Conservation (phyloP, 30 jellyfish, hydroid and myxozoan species). For the Aurelia aurita complex sp. Pacific region DNA sequence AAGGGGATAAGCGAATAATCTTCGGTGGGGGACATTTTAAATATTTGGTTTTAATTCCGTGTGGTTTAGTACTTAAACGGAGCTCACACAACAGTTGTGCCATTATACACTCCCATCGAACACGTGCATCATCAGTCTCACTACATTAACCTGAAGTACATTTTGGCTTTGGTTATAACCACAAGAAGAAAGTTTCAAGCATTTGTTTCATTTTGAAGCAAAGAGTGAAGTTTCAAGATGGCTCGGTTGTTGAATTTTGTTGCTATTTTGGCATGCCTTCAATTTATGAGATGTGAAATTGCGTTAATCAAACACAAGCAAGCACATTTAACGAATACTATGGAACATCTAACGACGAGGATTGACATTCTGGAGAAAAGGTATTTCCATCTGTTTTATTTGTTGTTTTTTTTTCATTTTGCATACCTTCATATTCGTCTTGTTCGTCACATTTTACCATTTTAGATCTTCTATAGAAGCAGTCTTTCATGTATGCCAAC, state of each 20-base stretch:
- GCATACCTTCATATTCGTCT: too few relatives aligned
- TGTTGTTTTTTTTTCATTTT: neutral
- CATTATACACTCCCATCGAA: too few relatives aligned
- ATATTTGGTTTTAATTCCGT: too few relatives aligned
- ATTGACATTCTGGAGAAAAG: conserved; percentile 33
- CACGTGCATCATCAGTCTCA: too few relatives aligned
- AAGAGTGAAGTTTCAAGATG: neutral
- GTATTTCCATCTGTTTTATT: neutral
- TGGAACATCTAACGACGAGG: conserved; percentile 26
- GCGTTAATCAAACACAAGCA: conserved; percentile 28
- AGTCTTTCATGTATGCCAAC: neutral
- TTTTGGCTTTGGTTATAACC: neutral
- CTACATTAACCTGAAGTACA: neutral
- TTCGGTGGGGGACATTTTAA: too few relatives aligned
- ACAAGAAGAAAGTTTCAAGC: neutral
- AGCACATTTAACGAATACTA: conserved; percentile 37
- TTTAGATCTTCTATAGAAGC: too few relatives aligned
- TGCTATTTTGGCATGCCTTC: neutral
- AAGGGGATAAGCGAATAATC: too few relatives aligned
- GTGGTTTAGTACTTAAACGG: too few relatives aligned
- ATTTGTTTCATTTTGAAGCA: too few relatives aligned
- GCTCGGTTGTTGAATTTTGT: neutral
- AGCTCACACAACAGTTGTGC: too few relatives aligned
- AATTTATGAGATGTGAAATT: neutral
- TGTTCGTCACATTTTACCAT: too few relatives aligned